Conservation (phyloP, 2,797 vertebrate genomes). For the Aeoliscus strigatus region DNA sequence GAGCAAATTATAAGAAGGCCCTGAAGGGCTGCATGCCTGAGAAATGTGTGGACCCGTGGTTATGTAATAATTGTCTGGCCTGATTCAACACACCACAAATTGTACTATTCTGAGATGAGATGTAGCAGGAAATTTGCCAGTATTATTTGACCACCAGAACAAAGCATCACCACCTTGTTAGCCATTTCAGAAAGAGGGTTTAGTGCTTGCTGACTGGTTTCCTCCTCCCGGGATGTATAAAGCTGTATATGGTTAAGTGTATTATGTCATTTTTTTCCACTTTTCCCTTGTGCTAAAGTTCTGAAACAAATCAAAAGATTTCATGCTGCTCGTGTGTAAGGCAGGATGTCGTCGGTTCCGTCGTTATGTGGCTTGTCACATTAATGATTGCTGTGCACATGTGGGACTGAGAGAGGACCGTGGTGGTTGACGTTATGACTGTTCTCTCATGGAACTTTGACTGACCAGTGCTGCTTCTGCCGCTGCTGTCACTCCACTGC, state of each 20-base stretch:
- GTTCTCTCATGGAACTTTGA: constrained; percentile 17
- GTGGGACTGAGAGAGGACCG: constrained; percentile 6
- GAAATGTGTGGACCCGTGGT: constrained; percentile 53
- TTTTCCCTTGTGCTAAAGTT: constrained; percentile 15
- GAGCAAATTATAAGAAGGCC: constrained; percentile 55
- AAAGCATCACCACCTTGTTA: constrained; percentile 41
- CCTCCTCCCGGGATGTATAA: constrained; percentile 24
- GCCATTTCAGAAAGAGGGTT: constrained; percentile 34
- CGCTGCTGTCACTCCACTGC: constrained; percentile 23
- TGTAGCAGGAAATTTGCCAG: constrained; percentile 20
- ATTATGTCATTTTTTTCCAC: constrained; percentile 27
- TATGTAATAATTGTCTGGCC: constrained; percentile 54
- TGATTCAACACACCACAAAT: constrained; percentile 26
- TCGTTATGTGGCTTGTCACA: constrained; percentile 9
- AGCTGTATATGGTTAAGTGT: constrained; percentile 12
- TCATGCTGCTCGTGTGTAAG: constrained; percentile 7
- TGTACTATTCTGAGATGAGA: constrained; percentile 26
- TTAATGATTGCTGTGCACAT: constrained; percentile 23
- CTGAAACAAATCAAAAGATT: constrained; percentile 14
- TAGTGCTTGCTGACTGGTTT: constrained; percentile 37
- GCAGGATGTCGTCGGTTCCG: constrained; percentile 5
- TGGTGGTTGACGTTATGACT: constrained; percentile 3
- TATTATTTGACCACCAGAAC: constrained; percentile 34
- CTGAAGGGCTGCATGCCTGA: constrained; percentile 43
- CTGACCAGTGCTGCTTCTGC: constrained; percentile 36